A percentile compares a stretch with the other conserved stretches of the same genome.
These are phyloP conservation scores for Oncorhynchus gorbuscha DNA, from an alignment of 2,113 vertebrate genomes.

Conservation along the genomic window DNA sequence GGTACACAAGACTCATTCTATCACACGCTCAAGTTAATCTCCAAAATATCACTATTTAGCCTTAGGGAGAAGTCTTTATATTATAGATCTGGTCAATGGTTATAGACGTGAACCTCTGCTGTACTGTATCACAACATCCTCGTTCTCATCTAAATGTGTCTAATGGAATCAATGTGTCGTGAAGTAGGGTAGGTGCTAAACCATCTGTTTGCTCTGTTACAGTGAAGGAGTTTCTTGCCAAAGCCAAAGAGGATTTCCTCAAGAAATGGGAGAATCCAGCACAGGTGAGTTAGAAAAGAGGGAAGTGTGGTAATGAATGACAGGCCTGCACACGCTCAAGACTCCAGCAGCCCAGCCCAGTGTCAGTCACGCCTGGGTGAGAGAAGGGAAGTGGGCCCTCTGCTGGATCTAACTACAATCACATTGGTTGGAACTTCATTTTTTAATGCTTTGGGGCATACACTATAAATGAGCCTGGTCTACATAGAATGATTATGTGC, in stretches of 20 bases:
- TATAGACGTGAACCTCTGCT: neutral
- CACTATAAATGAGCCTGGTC: too few relatives aligned
- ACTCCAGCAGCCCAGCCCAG: neutral
- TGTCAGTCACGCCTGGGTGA: neutral
- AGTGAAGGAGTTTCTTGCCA: conserved; percentile 95
- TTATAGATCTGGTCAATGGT: neutral
- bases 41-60: neutral
- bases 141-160: neutral
- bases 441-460: neutral
- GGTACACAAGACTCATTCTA: conserved; percentile 1
- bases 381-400: conserved; percentile 50
- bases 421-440: neutral
- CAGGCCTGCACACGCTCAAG: neutral
- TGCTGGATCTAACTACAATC: conserved; percentile 53
- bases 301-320: neutral
- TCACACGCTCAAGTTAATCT: neutral
- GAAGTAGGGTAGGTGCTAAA: neutral
- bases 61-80: neutral
- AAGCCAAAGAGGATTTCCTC: conserved; percentile 95
- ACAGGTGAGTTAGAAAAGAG: conserved; percentile 67
- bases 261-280: conserved; percentile 94
- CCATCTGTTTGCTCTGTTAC: conserved; percentile 27
- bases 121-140: neutral
- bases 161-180: neutral
- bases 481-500: too few relatives aligned